Percentiles rank a stretch among this genome's conserved stretches.
These are phyloP conservation scores for Oxyura jamaicensis DNA, from an alignment of 2,113 vertebrate species.

Conservation along the genomic window DNA sequence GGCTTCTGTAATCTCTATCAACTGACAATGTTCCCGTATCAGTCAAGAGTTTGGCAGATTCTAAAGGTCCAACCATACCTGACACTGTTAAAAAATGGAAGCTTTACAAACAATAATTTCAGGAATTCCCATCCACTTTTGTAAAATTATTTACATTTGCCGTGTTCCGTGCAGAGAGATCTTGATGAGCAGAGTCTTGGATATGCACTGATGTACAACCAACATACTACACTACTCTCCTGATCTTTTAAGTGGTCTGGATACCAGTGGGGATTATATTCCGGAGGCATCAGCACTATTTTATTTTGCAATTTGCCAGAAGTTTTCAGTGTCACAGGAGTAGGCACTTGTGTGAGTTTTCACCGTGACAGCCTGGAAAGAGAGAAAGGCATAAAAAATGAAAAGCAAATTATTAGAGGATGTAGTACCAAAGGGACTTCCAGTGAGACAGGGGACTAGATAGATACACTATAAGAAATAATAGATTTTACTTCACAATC, in stretches of 20 bases:
- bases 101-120: background rate
- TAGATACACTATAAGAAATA: background rate
- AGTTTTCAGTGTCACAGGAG: background rate
- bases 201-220: background rate
- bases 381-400: background rate
- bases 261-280: background rate
- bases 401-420: background rate
- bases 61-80: background rate
- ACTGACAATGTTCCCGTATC: background rate
- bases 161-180: background rate
- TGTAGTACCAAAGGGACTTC: background rate
- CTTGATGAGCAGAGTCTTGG: background rate
- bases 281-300: background rate
- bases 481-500: background rate
- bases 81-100: background rate
- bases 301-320: background rate
- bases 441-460: background rate
- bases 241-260: background rate
- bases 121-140: background rate
- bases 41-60: background rate
- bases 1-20: background rate
- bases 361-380: background rate
- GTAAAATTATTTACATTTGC: background rate
- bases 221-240: fast-evolving
- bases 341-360: background rate